Base-by-base conservation (phyloP, 2,797 vertebrate species). In the Gambusia yucatana region DNA sequence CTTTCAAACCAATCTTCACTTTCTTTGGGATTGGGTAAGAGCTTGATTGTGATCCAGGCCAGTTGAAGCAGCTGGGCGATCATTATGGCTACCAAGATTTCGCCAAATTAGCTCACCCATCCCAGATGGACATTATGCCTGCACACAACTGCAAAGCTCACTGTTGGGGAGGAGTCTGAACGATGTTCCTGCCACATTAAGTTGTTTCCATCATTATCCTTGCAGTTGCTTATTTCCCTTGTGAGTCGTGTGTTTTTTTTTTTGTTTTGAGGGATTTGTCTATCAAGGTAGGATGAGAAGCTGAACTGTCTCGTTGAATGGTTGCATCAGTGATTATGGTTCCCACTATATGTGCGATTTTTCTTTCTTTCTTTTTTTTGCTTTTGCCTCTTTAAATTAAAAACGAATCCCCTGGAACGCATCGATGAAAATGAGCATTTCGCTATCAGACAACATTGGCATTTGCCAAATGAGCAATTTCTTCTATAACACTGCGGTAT, bases 141-240 rank as follows among this genome's bases (percentile, higher is more conserved):
- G 80, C 87, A 84, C 88, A 83, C 91, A 69, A 84, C 79, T 52
- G 86, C 89, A 87, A 90, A 89, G 87, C 77, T 81, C 83, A 81
- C 88, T 86, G 93, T 87, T 78, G 81, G 91, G 92, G 90, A 94
- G 92, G 91, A 89, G 86, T 88, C 91, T 86, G 86, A 90, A 89
- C 84, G 52, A 93, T 92, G 91, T 86, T 89, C 84, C 88, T 28
- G 79, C 92, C 93, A 91, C 90, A 94, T 95, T 93, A 94, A 91
- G 88, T 90, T 89, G 90, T 91, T 94, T 94, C 91, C 88, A 93
- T 95, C 93, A 94, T 92, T 92, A 95, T 90, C 84, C 86, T 92
- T 81, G 87, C 90, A 92, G 88, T 90, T 92, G 91, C 89, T 95
- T 94, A 95, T 95, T 95, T 94, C 93, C 94, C 94, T 72, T 55